A percentile compares a stretch with the other conserved stretches of the same genome.
These are phyloP conservation scores for Alviniconcha marisindica DNA, from an alignment of 1,140 invertebrate species.

Conservation along the genomic window DNA sequence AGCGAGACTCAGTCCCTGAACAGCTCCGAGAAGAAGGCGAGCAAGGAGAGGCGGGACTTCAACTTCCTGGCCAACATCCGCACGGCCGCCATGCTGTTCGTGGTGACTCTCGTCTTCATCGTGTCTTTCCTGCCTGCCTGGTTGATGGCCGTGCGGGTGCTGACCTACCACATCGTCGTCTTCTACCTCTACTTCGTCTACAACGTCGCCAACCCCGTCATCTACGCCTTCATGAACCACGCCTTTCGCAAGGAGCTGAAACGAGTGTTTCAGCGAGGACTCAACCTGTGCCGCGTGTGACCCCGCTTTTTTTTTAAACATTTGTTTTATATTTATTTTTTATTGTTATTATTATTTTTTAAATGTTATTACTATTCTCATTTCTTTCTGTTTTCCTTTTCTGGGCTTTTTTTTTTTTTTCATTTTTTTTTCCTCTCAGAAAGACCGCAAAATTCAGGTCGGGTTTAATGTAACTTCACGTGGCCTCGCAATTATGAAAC, in stretches of 20 bases:
- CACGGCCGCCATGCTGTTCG: constrained; percentile 71
- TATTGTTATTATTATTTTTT: no score
- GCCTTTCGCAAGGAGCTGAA: constrained; percentile 72
- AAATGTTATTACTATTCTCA: no score
- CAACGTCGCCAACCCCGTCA: constrained; percentile 74
- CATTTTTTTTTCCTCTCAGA: no score
- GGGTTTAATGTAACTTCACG: no score
- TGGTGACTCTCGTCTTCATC: constrained; percentile 73
- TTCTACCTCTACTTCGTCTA: constrained; percentile 74
- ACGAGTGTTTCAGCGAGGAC: constrained; percentile 59
- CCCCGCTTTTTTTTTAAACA: background rate
- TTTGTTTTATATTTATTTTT: no score
- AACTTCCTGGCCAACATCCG: constrained; percentile 70
- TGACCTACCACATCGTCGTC: constrained; percentile 61
- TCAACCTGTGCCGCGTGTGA: constrained; percentile 31
- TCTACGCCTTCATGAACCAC: constrained; percentile 74
- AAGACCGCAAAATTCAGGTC: no score
- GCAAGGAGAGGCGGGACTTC: constrained; percentile 44
- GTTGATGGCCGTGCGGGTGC: constrained; percentile 66
- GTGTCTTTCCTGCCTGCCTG: constrained; percentile 71
- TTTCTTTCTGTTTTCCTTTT: no score
- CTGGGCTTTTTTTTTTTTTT: no score
- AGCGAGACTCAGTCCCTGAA: constrained; percentile 33
- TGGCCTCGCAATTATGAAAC: no score
- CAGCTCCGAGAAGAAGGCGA: constrained; percentile 42